These are phyloP conservation scores for Asbolus verrucosus DNA, from an alignment of 1,140 invertebrate species.

Conservation along the genomic window DNA sequence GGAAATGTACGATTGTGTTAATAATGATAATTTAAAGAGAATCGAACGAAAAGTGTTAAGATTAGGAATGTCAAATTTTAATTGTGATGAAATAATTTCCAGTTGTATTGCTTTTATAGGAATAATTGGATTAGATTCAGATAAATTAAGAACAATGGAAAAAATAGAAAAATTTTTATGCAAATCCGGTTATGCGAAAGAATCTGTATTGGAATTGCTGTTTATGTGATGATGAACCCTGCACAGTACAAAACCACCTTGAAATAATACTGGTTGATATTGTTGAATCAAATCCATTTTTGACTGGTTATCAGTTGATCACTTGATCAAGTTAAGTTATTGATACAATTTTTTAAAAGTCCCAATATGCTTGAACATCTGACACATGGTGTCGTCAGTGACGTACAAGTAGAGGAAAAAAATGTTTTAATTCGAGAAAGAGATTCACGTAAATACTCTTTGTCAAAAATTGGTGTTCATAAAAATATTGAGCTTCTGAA, in stretches of 20 bases:
- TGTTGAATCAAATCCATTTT: constrained; percentile 57
- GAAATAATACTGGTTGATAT: constrained; percentile 61
- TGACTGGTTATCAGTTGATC: constrained; percentile 62
- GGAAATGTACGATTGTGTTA: constrained; percentile 50
- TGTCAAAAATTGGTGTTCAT: constrained; percentile 60
- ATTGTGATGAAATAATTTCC: constrained; percentile 68
- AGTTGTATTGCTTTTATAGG: constrained; percentile 74
- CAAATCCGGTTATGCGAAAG: constrained; percentile 40
- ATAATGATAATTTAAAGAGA: constrained; percentile 40
- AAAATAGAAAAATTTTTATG: constrained; percentile 66
- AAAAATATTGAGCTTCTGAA: constrained; percentile 53
- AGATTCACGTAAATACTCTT: constrained; percentile 60
- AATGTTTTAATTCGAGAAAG: constrained; percentile 57
- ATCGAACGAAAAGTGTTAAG: constrained; percentile 70
- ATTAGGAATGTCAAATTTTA: constrained; percentile 71
- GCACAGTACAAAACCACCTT: constrained; percentile 64
- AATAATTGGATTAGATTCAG: constrained; percentile 72
- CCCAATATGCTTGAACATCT: constrained; percentile 69
- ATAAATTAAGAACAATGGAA: constrained; percentile 71
- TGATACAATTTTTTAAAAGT: constrained; percentile 68
- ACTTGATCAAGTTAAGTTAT: constrained; percentile 68
- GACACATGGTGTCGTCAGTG: constrained; percentile 68
- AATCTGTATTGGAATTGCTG: constrained; percentile 53
- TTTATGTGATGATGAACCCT: constrained; percentile 51
- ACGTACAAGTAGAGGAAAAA: constrained; percentile 63